Evolutionary conservation across 2,113 vertebrate genomes (phyloP).

Genomic region (Amblyornis subalaris): DNA sequence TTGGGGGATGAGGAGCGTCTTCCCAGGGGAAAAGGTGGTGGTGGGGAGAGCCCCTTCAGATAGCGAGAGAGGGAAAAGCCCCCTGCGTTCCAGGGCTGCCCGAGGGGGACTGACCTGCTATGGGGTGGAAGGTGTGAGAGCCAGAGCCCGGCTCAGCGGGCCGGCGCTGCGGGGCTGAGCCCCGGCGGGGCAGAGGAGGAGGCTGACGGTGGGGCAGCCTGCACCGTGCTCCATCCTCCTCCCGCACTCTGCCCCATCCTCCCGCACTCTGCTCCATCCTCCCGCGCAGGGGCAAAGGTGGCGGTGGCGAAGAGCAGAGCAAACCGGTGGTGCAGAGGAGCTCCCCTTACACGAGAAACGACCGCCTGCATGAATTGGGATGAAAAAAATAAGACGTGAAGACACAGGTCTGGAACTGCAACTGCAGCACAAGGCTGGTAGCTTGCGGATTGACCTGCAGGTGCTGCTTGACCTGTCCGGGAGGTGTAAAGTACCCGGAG

Average conservation of each 20-base stretch:
- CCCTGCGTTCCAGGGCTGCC: not conserved
- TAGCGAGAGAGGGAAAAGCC: not conserved
- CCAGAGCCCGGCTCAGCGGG: not conserved
- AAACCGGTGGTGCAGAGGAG: not conserved
- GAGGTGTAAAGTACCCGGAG: not conserved
- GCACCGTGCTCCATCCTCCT: fast-evolving
- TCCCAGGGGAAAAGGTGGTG: not conserved
- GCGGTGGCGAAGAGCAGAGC: not conserved
- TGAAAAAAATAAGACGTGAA: not conserved
- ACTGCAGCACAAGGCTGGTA: not conserved
- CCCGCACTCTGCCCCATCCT: not conserved
- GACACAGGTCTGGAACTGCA: not conserved
- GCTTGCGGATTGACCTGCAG: not conserved
- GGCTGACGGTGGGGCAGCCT: not conserved
- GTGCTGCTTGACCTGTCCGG: not conserved
- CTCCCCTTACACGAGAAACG: not conserved
- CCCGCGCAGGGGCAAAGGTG: not conserved
- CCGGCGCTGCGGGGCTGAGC: not conserved
- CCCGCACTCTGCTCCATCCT: not conserved
- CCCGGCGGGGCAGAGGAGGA: not conserved
- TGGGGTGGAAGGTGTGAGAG: not conserved
- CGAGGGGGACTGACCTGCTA: not conserved
- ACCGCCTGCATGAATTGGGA: not conserved
- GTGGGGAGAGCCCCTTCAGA: not conserved
- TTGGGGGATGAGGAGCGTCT: not conserved